phyloP scores from a whole-genome alignment of 2,113 vertebrate genomes.

The Gymnobelideus leadbeateri region DNA sequence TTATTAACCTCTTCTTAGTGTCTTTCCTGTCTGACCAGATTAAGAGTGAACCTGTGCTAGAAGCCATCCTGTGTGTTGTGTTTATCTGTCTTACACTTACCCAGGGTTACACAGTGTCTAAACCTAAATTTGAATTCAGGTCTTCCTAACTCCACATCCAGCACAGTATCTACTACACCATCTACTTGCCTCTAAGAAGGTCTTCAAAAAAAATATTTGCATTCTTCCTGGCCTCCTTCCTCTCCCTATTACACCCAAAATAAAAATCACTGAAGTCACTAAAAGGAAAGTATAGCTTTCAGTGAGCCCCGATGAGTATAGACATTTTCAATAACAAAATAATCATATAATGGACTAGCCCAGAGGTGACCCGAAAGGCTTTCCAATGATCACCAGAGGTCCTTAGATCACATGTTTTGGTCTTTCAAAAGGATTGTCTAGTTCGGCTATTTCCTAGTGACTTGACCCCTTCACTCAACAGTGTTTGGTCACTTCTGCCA shows the following conservation, averaged over 20 bases:
- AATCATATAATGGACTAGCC: background rate
- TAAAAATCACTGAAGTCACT: background rate
- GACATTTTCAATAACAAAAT: background rate
- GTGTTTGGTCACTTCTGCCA: background rate
- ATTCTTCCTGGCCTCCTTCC: background rate
- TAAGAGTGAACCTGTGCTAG: too few relatives aligned
- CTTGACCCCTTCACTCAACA: background rate
- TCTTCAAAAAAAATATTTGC: background rate
- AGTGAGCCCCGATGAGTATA: background rate
- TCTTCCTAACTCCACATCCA: background rate
- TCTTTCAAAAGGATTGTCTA: background rate
- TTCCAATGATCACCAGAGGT: background rate
- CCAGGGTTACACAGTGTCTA: background rate
- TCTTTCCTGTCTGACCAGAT: too few relatives aligned
- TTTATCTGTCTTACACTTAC: too few relatives aligned
- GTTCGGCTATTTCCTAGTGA: background rate
- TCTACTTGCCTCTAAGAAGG: background rate
- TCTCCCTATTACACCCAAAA: background rate
- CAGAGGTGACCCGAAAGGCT: background rate
- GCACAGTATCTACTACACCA: background rate
- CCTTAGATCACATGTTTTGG: background rate
- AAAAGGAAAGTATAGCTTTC: background rate
- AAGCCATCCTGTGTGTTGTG: too few relatives aligned
- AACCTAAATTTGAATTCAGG: background rate
- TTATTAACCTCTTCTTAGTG: too few relatives aligned